Base-by-base conservation (phyloP, 2,113 vertebrate genomes). In the Sakesphorus luctuosus region DNA sequence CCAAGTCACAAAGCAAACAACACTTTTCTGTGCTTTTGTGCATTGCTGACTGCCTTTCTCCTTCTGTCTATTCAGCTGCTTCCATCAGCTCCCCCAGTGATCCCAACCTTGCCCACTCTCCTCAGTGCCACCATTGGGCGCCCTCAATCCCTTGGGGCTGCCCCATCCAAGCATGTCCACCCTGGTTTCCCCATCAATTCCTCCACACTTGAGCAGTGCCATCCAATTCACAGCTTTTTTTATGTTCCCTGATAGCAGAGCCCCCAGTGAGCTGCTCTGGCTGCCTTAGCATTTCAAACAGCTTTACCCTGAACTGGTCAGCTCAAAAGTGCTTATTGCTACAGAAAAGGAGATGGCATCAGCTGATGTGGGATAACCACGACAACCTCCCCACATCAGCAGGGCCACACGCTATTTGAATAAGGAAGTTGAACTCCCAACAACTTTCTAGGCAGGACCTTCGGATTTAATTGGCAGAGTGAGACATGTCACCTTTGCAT, bases 341-440 rank as follows among this genome's bases (percentile, higher is more conserved):
- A 76, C 92, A 96, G 96, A 96, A 96, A 97, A 90, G 93, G 87
- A 91, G 93, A 97, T 97, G 97, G 97, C 97, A 97, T 97, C 97
- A 97, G 96, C 97, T 96, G 88, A 94, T 95, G 95, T 14, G 23
- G 93, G 89, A 96, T 97, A 96, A 93, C 98, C 97, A 97, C 96
- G 97, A 95, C 96, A 96, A 97, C 96, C 87, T 96, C 80, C 89
- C 58, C 78, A 87, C 88, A 91, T 74, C 94, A 95, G 88, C 96
- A 89, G 78, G 84, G 90, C 89, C 83, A 90, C 93, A 91, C 50
- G 87, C 84, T 74, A 40, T 93, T 94, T 96, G 95, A 97, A 96
- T 95, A 65, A 93, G 72, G 78, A 91, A 93, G 89, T 85, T 90
- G 84, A 55, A 85, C 86, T 93, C 89, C 89, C 88, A 72, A 44